These are phyloP conservation scores for Protomyctophum bolini DNA, from an alignment of 2,113 vertebrate genomes.

Conservation along the genomic window DNA sequence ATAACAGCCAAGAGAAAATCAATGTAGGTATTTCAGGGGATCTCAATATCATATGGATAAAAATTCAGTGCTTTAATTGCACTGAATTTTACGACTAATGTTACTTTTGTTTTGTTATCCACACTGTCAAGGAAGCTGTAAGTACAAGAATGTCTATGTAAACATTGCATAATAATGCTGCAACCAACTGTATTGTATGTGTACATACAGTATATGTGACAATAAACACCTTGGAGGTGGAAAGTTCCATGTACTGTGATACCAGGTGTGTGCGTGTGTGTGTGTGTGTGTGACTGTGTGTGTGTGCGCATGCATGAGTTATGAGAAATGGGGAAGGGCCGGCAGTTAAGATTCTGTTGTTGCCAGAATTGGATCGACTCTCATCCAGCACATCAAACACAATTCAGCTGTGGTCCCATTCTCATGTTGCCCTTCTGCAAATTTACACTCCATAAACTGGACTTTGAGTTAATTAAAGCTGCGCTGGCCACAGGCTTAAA, in stretches of 20 bases:
- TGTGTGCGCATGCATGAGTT: conserved; percentile 47
- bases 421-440: conserved; percentile 29
- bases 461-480: conserved; percentile 37
- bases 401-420: conserved; percentile 9
- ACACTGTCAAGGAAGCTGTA: no score
- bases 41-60: no score
- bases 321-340: conserved; percentile 30
- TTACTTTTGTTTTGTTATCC: no score
- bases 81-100: no score
- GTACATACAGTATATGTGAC: no score
- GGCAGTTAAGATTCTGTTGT: conserved; percentile 46
- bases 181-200: no score
- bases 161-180: no score
- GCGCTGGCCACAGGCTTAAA: conserved; percentile 25
- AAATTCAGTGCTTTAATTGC: no score
- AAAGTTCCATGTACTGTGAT: conserved; percentile 30
- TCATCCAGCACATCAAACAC: conserved; percentile 36
- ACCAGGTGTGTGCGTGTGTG: background rate
- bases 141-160: no score
- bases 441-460: conserved; percentile 57
- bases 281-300: conserved; percentile 39
- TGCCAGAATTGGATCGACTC: conserved; percentile 10
- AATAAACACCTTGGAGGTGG: background rate
- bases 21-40: no score
- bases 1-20: no score